Evolutionary conservation across 2,797 vertebrate species (phyloP).

Genomic region (Protonibea diacanthus): DNA sequence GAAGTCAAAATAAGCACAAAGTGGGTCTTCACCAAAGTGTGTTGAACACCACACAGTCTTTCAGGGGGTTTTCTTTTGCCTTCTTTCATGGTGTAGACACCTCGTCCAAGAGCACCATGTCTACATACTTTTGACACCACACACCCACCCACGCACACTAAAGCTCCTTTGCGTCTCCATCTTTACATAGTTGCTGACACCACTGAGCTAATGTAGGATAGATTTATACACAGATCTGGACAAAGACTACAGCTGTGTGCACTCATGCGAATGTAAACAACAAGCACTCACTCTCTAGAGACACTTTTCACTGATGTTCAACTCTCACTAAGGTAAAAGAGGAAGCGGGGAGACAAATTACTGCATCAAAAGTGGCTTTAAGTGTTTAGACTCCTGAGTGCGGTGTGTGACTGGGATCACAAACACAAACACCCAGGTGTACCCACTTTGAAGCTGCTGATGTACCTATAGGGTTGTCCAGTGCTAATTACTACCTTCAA

Average conservation of each 20-base stretch:
- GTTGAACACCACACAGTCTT: neutral
- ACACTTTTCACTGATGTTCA: neutral
- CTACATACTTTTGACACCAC: conserved; percentile 5
- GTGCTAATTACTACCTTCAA: neutral
- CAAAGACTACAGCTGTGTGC: neutral
- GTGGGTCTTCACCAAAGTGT: neutral
- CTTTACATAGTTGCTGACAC: neutral
- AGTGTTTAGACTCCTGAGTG: neutral
- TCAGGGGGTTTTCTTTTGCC: conserved; percentile 3
- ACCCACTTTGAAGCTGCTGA: neutral
- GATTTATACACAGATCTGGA: neutral
- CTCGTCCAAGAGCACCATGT: conserved; percentile 8
- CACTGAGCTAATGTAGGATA: neutral
- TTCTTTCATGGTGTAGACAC: neutral
- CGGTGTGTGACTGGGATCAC: neutral
- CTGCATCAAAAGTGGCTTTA: neutral
- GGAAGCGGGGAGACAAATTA: neutral
- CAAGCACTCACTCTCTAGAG: neutral
- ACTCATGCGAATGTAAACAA: neutral
- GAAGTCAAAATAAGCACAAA: conserved; percentile 1
- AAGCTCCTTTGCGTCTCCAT: too few relatives aligned
- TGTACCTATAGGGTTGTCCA: neutral
- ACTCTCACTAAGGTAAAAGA: neutral
- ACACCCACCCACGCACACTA: neutral
- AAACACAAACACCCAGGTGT: conserved; percentile 5